A percentile compares a stretch with the other conserved stretches of the same genome.
Conservation (phyloP, 2,888 invertebrate genomes). For the Lymantria monacha region DNA sequence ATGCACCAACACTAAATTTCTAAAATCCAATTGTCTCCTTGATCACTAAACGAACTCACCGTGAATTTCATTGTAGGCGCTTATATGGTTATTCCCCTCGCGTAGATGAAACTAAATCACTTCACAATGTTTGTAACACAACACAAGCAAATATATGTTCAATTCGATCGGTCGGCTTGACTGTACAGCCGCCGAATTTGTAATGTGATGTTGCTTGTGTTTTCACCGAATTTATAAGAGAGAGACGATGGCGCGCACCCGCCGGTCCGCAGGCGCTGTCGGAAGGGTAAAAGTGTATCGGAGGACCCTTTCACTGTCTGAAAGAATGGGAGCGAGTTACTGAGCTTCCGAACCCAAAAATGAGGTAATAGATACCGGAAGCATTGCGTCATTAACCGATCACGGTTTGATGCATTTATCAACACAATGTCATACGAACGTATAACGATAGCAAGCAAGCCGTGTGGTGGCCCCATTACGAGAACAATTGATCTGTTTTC, state of each 20-base stretch:
- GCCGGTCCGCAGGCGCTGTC: conserved; percentile 46
- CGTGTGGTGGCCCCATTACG: not conserved
- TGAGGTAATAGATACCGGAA: conserved; percentile 76
- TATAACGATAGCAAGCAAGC: conserved; percentile 20
- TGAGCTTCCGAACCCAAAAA: conserved; percentile 72
- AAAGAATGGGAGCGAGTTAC: conserved; percentile 77
- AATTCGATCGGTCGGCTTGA: conserved; percentile 64
- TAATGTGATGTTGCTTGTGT: conserved; percentile 73
- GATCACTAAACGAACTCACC: conserved; percentile 70
- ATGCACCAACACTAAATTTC: conserved; percentile 17
- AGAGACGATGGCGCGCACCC: conserved; percentile 53
- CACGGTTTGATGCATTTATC: conserved; percentile 62
- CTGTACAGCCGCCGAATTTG: conserved; percentile 78
- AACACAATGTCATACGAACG: conserved; percentile 46
- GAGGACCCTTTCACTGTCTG: conserved; percentile 80
- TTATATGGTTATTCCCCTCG: conserved; percentile 60
- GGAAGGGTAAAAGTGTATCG: conserved; percentile 77
- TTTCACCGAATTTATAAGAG: conserved; percentile 81
- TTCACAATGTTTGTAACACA: conserved; percentile 53
- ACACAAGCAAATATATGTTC: conserved; percentile 47
- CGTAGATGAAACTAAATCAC: conserved; percentile 74
- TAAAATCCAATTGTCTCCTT: conserved; percentile 34
- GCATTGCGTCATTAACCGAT: conserved; percentile 63
- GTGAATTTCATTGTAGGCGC: conserved; percentile 77
- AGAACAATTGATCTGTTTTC: too few relatives aligned